phyloP scores from a whole-genome alignment of 2,113 vertebrate species.

The Henicopernis longicauda region DNA sequence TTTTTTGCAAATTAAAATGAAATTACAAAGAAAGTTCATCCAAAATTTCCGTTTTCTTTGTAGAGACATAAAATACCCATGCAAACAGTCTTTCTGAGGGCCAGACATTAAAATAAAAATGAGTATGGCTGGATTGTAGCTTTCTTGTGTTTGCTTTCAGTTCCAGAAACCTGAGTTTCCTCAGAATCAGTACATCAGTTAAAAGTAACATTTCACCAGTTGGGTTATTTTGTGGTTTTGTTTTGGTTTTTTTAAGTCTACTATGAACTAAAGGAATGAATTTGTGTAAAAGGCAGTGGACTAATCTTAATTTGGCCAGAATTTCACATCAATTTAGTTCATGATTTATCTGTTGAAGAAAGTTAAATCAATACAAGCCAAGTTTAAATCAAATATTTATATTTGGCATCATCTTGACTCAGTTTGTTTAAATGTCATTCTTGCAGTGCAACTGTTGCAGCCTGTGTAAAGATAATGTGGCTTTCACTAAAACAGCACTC shows the following conservation, averaged over 20 bases:
- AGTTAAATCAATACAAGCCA: slow-evolving; percentile 36
- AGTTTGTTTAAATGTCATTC: slow-evolving; percentile 38
- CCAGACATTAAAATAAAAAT: neutral
- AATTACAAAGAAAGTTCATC: neutral
- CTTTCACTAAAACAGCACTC: neutral
- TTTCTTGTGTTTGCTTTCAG: neutral
- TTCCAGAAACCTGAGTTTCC: neutral
- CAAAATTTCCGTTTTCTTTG: neutral
- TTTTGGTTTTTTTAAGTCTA: neutral
- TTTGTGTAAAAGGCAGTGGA: neutral
- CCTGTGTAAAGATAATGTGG: neutral
- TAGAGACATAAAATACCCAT: neutral
- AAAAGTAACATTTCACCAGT: neutral
- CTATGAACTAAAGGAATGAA: neutral
- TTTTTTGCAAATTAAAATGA: neutral
- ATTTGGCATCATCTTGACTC: slow-evolving; percentile 43
- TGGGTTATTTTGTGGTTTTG: neutral
- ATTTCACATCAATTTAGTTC: slow-evolving; percentile 31
- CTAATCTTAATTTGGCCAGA: neutral
- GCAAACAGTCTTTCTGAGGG: neutral
- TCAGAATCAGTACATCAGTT: neutral
- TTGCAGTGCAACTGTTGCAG: neutral
- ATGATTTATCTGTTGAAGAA: slow-evolving; percentile 43
- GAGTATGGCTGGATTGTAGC: neutral
- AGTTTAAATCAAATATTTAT: slow-evolving; percentile 56